Evolutionary conservation across 2,797 vertebrate species (phyloP), one percentile per base, ranked within the genome.

Genomic region (Pitangus sulphuratus): DNA sequence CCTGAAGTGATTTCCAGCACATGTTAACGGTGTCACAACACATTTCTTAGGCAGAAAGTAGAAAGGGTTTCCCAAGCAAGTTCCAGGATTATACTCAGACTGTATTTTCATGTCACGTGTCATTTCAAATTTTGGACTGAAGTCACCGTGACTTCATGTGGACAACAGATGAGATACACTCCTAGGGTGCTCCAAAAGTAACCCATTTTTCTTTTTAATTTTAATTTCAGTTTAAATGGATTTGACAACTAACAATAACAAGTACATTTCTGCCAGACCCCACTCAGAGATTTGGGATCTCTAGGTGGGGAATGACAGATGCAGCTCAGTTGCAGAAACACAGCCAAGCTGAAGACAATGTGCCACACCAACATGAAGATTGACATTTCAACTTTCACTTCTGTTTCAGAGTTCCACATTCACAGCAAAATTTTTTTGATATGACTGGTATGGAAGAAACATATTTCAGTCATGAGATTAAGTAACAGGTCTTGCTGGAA

Each of bases 401-500:
- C 70, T 57, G 19, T 42, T 87, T 42, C 0, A 0, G 22, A 53
- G 45, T 76, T 91, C 45, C 21, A 22, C 4, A 11, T 58, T 82
- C 42, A 58, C 17, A 84, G 9, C 35, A 82, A 82, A 81, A 64
- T 75, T 44, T 33, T 37, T 78, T 45, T 13, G 8, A 64, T 15
- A 65, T 57, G 44, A 57, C 76, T 40, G 42, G 66, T 16, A 71
- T 0, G 3, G 51, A 86, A 74, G 25, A 87, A 70, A 76, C 9
- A 70, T 11, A 77, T 93, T 79, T 89, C 65, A 50, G 84, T 72
- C 64, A 45, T 69, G 56, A 65, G 71, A 74, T 90, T 79, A 93
- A 80, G 82, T 77, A 95, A 93, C 33, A 89, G 30, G 24, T 56
- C 68, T 93, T 92, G 68, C 53, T 42, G 89, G 64, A 89, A 95